Evolutionary conservation across 2,888 invertebrate species (phyloP).

Genomic region (Tubulanus polymorphus): DNA sequence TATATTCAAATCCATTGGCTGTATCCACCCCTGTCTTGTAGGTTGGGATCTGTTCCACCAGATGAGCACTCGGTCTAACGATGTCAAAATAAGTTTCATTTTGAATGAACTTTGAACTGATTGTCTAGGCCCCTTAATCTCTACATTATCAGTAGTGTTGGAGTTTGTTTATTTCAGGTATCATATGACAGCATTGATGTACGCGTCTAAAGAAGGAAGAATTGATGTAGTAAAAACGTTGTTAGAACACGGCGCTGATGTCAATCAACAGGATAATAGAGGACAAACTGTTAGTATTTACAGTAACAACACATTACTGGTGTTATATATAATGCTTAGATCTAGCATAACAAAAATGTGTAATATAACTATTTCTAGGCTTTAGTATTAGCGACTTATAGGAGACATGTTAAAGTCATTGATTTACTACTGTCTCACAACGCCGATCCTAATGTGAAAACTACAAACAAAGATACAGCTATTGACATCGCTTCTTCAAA

Average conservation of each 20-base stretch:
- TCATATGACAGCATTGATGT: constrained; percentile 53
- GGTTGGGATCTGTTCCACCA: too few relatives aligned
- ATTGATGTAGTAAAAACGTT: constrained; percentile 42
- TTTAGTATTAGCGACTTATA: constrained; percentile 49
- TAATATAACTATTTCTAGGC: constrained; percentile 32
- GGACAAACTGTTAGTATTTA: constrained; percentile 52
- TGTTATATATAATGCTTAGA: too few relatives aligned
- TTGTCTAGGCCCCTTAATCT: too few relatives aligned
- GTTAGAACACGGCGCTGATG: constrained; percentile 42
- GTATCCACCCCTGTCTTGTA: too few relatives aligned
- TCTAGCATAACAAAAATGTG: too few relatives aligned
- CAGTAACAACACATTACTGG: too few relatives aligned
- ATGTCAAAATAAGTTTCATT: too few relatives aligned
- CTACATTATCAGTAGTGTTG: too few relatives aligned
- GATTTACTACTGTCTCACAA: constrained; percentile 37
- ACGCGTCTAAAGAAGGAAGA: constrained; percentile 53
- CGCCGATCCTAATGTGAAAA: constrained; percentile 34
- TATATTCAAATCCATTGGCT: too few relatives aligned
- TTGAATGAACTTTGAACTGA: too few relatives aligned
- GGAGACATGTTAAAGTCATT: constrained; percentile 39
- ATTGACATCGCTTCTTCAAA: constrained; percentile 38
- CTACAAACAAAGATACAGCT: constrained; percentile 36
- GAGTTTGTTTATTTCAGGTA: constrained; percentile 32
- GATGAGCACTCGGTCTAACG: too few relatives aligned
- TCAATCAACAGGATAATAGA: constrained; percentile 50